Conservation (phyloP, 2,113 vertebrate species). For the Antechinus stuartii region DNA sequence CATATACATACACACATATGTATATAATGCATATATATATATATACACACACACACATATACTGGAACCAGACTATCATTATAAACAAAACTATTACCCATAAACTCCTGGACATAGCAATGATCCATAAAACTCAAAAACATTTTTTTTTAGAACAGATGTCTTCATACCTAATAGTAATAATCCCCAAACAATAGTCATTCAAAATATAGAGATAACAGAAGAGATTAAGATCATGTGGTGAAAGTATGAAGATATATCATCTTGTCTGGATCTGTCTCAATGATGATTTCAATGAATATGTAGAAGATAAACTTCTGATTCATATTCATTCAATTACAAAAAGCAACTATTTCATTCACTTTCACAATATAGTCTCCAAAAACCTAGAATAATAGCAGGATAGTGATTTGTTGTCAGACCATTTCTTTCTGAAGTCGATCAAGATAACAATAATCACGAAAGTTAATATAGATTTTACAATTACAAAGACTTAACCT, state of each 20-base stretch:
- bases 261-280: background rate
- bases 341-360: background rate
- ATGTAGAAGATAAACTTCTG: background rate
- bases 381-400: background rate
- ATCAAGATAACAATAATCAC: background rate
- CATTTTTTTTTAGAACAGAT: background rate
- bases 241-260: background rate
- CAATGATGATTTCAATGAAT: background rate
- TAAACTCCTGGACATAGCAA: background rate
- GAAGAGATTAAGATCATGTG: background rate
- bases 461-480: background rate
- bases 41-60: too few relatives aligned
- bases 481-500: background rate
- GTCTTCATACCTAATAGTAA: background rate
- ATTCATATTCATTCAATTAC: background rate
- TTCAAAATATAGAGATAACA: background rate
- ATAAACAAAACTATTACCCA: background rate
- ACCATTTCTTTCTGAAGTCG: background rate
- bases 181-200: background rate
- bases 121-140: background rate
- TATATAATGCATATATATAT: too few relatives aligned
- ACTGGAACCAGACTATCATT: background rate
- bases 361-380: background rate
- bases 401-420: too few relatives aligned
- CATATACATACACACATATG: too few relatives aligned